Conservation (phyloP, 2,888 invertebrate genomes). For the Halictus quadricinctus region DNA sequence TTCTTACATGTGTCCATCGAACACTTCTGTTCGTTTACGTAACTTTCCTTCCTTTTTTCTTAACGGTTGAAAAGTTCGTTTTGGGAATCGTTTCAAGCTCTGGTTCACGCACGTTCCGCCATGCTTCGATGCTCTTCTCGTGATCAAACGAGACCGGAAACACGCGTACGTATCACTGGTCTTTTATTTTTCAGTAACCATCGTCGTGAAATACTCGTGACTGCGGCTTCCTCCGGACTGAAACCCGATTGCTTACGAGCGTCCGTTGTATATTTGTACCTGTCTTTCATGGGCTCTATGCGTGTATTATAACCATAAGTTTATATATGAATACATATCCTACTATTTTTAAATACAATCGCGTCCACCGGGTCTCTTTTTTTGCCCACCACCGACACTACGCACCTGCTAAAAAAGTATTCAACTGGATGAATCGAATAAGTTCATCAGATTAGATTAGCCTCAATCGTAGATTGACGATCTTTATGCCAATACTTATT, state of each 20-base stretch:
- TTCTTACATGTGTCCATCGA: not conserved
- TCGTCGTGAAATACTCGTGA: conserved; percentile 76
- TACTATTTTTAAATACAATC: conserved; percentile 51
- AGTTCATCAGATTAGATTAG: not conserved
- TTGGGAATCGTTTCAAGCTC: not conserved
- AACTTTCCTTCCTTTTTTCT: not conserved
- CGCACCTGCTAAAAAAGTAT: not conserved
- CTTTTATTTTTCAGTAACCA: conserved; percentile 75
- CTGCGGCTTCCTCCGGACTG: conserved; percentile 41
- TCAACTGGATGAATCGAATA: not conserved
- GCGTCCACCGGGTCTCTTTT: not conserved
- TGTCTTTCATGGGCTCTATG: conserved; percentile 46
- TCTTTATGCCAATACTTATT: not conserved
- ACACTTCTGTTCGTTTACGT: not conserved
- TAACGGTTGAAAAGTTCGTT: not conserved
- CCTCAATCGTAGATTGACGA: too few species aligned
- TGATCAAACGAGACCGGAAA: not conserved
- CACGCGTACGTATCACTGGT: conserved; percentile 36
- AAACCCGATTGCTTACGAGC: conserved; percentile 27
- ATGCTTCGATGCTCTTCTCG: conserved; percentile 3
- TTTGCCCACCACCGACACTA: not conserved
- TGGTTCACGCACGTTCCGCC: not conserved
- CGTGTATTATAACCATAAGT: conserved; percentile 61
- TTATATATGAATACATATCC: conserved; percentile 60
- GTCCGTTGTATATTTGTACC: conserved; percentile 57